Conservation (phyloP, 1,140 invertebrate genomes). For the Bombus terrestris region DNA sequence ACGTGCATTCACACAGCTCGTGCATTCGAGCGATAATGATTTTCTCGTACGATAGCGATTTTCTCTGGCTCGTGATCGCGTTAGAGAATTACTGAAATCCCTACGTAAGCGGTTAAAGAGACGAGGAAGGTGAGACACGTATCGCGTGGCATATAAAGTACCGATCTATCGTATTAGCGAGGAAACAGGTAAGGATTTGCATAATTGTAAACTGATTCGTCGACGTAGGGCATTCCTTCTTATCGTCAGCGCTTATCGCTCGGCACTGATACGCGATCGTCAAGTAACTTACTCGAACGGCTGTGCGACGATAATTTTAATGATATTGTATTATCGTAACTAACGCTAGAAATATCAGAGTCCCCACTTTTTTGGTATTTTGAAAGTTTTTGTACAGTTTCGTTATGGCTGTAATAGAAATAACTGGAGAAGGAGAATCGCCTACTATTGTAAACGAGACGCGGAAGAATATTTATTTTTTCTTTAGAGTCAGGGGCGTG, state of each 20-base stretch:
- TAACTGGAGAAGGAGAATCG: too few species aligned
- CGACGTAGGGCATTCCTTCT: background rate
- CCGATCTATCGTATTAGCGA: background rate
- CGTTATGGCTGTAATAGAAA: too few species aligned
- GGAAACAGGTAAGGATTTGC: background rate
- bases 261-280: background rate
- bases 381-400: too few species aligned
- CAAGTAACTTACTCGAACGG: background rate
- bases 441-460: too few species aligned
- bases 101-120: background rate
- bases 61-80: too few species aligned
- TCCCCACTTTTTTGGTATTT: too few species aligned
- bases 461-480: too few species aligned
- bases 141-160: background rate
- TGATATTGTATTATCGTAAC: background rate
- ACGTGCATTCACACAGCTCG: too few species aligned
- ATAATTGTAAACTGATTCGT: background rate
- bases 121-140: background rate
- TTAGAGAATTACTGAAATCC: background rate
- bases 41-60: too few species aligned
- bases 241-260: background rate
- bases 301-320: background rate
- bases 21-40: too few species aligned
- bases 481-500: accelerated
- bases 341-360: background rate